Conservation (phyloP, 2,797 vertebrate genomes). For the Glossophaga mutica region DNA sequence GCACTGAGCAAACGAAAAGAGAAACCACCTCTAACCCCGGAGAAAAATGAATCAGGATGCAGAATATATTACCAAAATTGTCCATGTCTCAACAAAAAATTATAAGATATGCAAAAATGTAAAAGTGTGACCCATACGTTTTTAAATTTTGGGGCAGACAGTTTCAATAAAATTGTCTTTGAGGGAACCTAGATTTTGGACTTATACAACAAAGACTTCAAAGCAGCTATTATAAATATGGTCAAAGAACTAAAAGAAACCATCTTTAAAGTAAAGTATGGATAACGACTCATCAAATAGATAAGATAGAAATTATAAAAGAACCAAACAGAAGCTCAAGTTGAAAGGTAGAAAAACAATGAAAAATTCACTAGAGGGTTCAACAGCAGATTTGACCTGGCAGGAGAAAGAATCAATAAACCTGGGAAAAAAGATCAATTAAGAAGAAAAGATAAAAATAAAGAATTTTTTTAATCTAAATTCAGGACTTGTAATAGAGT, state of each 20-base stretch:
- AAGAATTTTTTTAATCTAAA: background rate
- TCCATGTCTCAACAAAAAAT: background rate
- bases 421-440: background rate
- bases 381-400: background rate
- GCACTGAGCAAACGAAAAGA: background rate
- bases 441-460: constrained; percentile 8
- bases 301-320: background rate
- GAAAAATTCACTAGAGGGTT: background rate
- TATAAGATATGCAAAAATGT: background rate
- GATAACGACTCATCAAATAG: background rate
- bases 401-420: background rate
- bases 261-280: constrained; percentile 27
- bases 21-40: background rate
- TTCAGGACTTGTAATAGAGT: background rate
- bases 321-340: background rate
- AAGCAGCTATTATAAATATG: background rate
- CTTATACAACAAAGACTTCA: background rate
- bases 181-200: background rate
- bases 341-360: background rate
- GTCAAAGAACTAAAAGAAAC: constrained; percentile 1
- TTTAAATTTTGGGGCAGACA: background rate
- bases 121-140: background rate
- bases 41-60: background rate
- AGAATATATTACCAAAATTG: background rate
- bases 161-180: background rate